These are phyloP conservation scores for Eristalis tenax DNA, from an alignment of 2,888 invertebrate genomes.

Conservation along the genomic window DNA sequence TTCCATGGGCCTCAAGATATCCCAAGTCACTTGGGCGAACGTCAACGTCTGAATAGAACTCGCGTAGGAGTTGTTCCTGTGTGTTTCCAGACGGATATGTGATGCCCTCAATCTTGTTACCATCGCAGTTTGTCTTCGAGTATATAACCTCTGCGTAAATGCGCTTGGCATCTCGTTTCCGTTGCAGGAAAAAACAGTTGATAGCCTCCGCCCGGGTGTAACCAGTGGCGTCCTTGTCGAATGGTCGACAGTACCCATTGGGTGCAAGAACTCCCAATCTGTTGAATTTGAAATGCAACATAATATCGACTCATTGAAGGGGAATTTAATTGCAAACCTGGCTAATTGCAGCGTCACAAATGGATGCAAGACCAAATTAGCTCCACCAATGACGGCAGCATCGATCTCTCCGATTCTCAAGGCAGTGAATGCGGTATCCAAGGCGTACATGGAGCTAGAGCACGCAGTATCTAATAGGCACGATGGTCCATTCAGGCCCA, in stretches of 20 bases:
- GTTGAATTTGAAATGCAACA: conserved; percentile 81
- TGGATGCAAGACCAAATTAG: conserved; percentile 93
- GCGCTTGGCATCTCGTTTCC: conserved; percentile 85
- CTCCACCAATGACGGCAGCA: conserved; percentile 93
- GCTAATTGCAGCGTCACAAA: conserved; percentile 94
- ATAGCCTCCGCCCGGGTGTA: conserved; percentile 93
- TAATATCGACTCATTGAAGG: conserved; percentile 82
- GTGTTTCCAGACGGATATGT: conserved; percentile 86
- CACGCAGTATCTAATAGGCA: conserved; percentile 96
- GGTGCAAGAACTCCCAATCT: conserved; percentile 89
- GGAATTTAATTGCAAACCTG: conserved; percentile 81
- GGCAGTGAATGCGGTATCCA: conserved; percentile 90
- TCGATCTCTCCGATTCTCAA: conserved; percentile 92
- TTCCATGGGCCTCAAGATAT: conserved; percentile 94
- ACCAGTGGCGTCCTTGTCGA: conserved; percentile 92
- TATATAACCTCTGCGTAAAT: conserved; percentile 88
- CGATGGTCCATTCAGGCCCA: conserved; percentile 94
- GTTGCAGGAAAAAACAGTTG: conserved; percentile 87
- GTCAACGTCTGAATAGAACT: conserved; percentile 87
- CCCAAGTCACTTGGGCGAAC: conserved; percentile 87
- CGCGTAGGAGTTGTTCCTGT: conserved; percentile 84
- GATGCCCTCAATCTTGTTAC: conserved; percentile 87
- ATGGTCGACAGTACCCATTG: conserved; percentile 94
- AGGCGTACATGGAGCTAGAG: conserved; percentile 94
- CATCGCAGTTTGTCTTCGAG: conserved; percentile 89